Evolutionary conservation across 2,113 vertebrate species (phyloP).

Genomic region (Speoplatyrhinus poulsoni): DNA sequence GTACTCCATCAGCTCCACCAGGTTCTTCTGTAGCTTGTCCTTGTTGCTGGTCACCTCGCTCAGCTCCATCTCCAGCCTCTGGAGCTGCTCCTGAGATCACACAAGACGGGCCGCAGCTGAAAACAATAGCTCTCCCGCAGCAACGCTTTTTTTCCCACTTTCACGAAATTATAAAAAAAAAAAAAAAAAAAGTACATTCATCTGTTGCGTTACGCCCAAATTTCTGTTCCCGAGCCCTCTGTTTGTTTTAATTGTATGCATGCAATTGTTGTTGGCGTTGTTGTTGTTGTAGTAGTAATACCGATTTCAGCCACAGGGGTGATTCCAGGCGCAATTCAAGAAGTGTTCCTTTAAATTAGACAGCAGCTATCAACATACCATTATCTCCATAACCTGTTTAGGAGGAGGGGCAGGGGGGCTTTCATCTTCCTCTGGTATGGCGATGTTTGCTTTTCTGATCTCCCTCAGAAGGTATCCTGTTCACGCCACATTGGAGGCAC

Average conservation of each 20-base stretch:
- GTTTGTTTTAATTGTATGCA: no score
- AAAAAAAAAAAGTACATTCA: no score
- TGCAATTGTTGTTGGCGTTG: no score
- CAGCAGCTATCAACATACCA: slow-evolving; percentile 74
- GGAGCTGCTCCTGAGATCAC: slow-evolving; percentile 86
- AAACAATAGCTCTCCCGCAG: no score
- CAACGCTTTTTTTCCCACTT: no score
- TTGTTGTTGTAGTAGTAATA: no score
- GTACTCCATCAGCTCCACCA: slow-evolving; percentile 93
- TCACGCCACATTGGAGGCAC: not conserved
- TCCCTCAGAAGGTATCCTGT: slow-evolving; percentile 92
- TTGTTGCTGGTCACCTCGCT: slow-evolving; percentile 94
- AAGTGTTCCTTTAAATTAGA: no score
- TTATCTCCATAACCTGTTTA: slow-evolving; percentile 93
- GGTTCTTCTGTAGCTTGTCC: slow-evolving; percentile 89
- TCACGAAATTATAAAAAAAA: no score
- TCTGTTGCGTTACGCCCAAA: no score
- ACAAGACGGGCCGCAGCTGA: not conserved
- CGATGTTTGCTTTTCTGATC: slow-evolving; percentile 87
- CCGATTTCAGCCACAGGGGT: no score
- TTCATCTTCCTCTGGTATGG: slow-evolving; percentile 86
- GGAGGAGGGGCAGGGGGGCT: slow-evolving; percentile 88
- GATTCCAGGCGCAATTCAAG: no score
- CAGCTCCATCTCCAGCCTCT: slow-evolving; percentile 93
- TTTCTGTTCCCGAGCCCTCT: no score